Base-by-base conservation (phyloP, 2,888 invertebrate genomes). In the Anarsia innoxiella region DNA sequence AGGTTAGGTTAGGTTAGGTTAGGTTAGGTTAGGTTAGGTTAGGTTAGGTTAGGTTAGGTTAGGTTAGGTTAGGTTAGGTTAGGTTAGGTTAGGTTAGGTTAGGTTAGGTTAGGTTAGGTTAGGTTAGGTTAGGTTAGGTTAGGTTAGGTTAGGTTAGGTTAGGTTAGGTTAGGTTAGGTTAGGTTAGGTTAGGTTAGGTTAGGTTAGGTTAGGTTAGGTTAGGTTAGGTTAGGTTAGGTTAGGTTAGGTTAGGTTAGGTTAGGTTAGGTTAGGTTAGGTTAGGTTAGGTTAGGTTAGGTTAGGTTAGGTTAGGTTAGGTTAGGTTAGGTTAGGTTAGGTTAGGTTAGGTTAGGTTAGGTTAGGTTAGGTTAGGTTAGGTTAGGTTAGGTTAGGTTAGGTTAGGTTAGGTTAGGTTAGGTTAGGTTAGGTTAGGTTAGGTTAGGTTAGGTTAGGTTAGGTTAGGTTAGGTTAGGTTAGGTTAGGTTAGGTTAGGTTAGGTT, bases 21-120 rank as follows among this genome's bases (percentile, higher is more conserved):
- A 28, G 35, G 31, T 36, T 31, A 36, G 23, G 37, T 37, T 37
- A 37, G 27, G 32, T 32, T 37, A 23, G 32, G 23, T 29, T 19
- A 32, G 32, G 28, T 28, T 32, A 32, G 32, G 28, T 32, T 37
- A 28, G 32, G 28, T 37, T 29, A 37, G 32, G 32, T 37, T 37
- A 37, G 37, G 37, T 37, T 37, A 32, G 37, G 32, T 37, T 32
- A 37, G 37, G 37, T 37, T 37, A 37, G 37, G 37, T 37, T 37
- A 32, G 37, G 19, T 37, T 14, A 32, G 37, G 37, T 37, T 37
- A 37, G 37, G 37, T 37, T 37, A 32, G 37, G 32, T 37, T 32
- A 38, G 38, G 29, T 32, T 32, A 32, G 38, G 37, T 31, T 31
- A 32, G n/a, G n/a, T n/a, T n/a, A n/a, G n/a, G n/a, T n/a, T n/a